A percentile compares a stretch with the other conserved stretches of the same genome.
phyloP scores from a whole-genome alignment of 2,797 vertebrate genomes.

The Oreonectes daqikongensis region DNA sequence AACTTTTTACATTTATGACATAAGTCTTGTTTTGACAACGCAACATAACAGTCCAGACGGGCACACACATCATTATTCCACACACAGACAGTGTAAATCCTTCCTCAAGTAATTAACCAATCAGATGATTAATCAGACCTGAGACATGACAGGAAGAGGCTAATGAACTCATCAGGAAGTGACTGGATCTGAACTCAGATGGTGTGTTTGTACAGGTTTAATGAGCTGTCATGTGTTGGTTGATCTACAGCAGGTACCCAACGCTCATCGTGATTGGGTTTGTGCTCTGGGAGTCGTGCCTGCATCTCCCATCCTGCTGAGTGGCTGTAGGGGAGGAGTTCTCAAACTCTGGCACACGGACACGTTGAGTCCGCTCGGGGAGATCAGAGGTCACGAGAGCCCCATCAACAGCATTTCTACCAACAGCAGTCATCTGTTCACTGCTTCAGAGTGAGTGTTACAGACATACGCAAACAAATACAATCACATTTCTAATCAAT shows the following conservation, averaged over 20 bases:
- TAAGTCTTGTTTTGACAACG: neutral
- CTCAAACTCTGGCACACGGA: slow-evolving; percentile 94
- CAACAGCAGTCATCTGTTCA: slow-evolving; percentile 92
- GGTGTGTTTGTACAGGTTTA: slow-evolving; percentile 7
- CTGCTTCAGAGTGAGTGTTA: slow-evolving; percentile 91
- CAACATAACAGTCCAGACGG: neutral
- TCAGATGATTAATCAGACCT: slow-evolving; percentile 25
- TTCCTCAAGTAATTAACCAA: slow-evolving; percentile 27
- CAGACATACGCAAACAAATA: neutral
- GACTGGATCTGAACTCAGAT: neutral
- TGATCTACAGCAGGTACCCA: slow-evolving; percentile 90
- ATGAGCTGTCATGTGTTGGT: slow-evolving; percentile 6
- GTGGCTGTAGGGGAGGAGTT: slow-evolving; percentile 91
- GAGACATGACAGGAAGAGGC: slow-evolving; percentile 20
- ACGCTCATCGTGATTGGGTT: slow-evolving; percentile 97
- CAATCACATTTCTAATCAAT: neutral
- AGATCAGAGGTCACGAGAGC: slow-evolving; percentile 93
- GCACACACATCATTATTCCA: neutral
- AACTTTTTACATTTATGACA: neutral
- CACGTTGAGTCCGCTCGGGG: slow-evolving; percentile 81
- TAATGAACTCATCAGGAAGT: slow-evolving; percentile 32
- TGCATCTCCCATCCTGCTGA: slow-evolving; percentile 81
- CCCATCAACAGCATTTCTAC: slow-evolving; percentile 94
- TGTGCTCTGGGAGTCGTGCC: slow-evolving; percentile 92
- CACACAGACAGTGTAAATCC: neutral